Base-by-base conservation (phyloP, 92 coral and sea anemone genomes). In the Ricordea florida region DNA sequence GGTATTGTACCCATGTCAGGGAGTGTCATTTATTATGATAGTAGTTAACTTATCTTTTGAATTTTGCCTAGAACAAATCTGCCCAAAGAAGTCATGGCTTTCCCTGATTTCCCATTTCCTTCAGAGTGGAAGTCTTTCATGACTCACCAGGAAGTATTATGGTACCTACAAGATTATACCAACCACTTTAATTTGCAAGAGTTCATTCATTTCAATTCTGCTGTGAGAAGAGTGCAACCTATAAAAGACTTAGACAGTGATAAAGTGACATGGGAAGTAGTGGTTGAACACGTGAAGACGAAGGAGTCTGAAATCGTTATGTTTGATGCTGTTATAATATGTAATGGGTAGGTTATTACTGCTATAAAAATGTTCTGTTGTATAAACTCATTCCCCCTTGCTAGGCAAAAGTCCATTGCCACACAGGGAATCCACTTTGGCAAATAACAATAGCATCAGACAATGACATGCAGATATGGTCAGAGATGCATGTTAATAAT, bases 31-130 rank as follows among this genome's bases (percentile, higher is more conserved):
- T n/a, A n/a, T n/a, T n/a, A n/a, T n/a, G n/a, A n/a, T n/a, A n/a
- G n/a, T n/a, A n/a, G n/a, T n/a, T n/a, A n/a, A n/a, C n/a, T n/a
- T n/a, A n/a, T n/a, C n/a, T n/a, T n/a, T n/a, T n/a, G n/a, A n/a
- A n/a, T n/a, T n/a, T n/a, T n/a, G n/a, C n/a, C n/a, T n/a, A 88
- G 93, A 42, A 83, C 93, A 38, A 88, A 88, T 51, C 81, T 88
- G 15, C 93, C 93, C 10, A 88, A 83, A 58, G 87, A 83, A 70
- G 89, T 88, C 6, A 88, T 84, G 90, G 79, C 86, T 9, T 88
- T 72, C 48, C 93, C 93, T 23, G 93, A 78, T 21, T 83, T 72
- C 21, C 84, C 90, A 16, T 84, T 78, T 61, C 87, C 93, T 21
- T 47, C 74, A 10, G 68, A 88, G 2, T n/a, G 62, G 26, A 71